Evolutionary conservation across 2,888 invertebrate species (phyloP).

Genomic region (Dorcus parallelipipedus): DNA sequence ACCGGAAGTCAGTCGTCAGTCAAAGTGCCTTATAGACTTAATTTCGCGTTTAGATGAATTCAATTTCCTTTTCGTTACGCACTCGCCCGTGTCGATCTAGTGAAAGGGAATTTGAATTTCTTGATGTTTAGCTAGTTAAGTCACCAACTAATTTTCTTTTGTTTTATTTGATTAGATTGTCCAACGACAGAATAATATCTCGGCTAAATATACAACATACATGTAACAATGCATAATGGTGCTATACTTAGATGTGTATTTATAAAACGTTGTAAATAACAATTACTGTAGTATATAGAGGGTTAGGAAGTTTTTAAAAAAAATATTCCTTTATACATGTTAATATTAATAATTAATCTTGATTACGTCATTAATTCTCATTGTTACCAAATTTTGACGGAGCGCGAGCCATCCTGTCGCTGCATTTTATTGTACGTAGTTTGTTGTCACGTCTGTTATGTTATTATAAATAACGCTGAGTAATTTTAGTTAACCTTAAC

Average conservation of each 20-base stretch:
- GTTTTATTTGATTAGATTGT: too few relatives aligned
- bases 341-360: neutral
- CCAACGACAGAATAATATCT: too few relatives aligned
- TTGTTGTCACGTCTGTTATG: neutral
- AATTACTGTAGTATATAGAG: slow-evolving; percentile 18
- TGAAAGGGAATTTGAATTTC: slow-evolving; percentile 41
- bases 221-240: slow-evolving; percentile 17
- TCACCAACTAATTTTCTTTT: neutral
- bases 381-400: slow-evolving; percentile 9
- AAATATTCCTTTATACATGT: slow-evolving; percentile 10
- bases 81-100: slow-evolving; percentile 28
- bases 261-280: slow-evolving; percentile 21
- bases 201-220: neutral
- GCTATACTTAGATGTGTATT: slow-evolving; percentile 17
- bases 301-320: slow-evolving; percentile 15
- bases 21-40: slow-evolving; percentile 24
- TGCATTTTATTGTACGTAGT: neutral
- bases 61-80: slow-evolving; percentile 41
- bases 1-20: slow-evolving; percentile 6
- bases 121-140: neutral
- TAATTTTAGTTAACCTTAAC: slow-evolving; percentile 9
- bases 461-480: slow-evolving; percentile 2
- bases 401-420: neutral
- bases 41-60: slow-evolving; percentile 23
- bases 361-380: slow-evolving; percentile 2